Percentiles rank a stretch among this genome's conserved stretches.
These are phyloP conservation scores for Polyploca ridens DNA, from an alignment of 2,888 invertebrate species.

Conservation along the genomic window DNA sequence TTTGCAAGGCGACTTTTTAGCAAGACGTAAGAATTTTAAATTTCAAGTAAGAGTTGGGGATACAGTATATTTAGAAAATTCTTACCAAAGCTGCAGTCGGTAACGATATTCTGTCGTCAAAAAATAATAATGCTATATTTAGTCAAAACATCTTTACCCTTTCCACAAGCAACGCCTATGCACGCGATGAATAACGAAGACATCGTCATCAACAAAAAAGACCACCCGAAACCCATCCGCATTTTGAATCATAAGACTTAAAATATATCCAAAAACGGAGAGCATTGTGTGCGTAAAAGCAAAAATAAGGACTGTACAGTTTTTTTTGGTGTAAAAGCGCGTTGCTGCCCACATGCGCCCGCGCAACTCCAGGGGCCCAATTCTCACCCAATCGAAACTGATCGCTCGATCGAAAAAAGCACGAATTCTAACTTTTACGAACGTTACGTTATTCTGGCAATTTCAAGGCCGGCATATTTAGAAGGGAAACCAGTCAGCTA, in stretches of 20 bases:
- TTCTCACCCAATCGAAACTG: too few relatives aligned
- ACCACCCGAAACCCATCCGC: conserved; percentile 33
- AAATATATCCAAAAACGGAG: conserved; percentile 29
- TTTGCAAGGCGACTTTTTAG: too few relatives aligned
- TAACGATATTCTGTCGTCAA: background rate
- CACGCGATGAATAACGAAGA: background rate
- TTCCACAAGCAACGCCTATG: background rate
- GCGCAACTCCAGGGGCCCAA: conserved; percentile 37
- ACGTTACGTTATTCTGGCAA: too few relatives aligned
- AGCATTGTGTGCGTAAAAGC: conserved; percentile 23
- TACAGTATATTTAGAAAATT: background rate
- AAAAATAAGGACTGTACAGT: background rate
- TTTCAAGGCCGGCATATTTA: too few relatives aligned
- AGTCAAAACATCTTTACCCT: conserved; percentile 2
- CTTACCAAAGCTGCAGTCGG: background rate
- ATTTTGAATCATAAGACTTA: conserved; percentile 27
- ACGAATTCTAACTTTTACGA: too few relatives aligned
- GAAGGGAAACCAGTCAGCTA: too few relatives aligned
- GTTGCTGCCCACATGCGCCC: conserved; percentile 33
- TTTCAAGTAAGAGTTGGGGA: too few relatives aligned
- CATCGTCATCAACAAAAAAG: conserved; percentile 16
- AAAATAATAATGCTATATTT: conserved; percentile 1
- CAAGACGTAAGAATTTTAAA: too few relatives aligned
- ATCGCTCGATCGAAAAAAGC: too few relatives aligned
- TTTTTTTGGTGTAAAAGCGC: conserved; percentile 27